Conservation (phyloP, 2,888 invertebrate genomes). For the Polymixis flavicincta region DNA sequence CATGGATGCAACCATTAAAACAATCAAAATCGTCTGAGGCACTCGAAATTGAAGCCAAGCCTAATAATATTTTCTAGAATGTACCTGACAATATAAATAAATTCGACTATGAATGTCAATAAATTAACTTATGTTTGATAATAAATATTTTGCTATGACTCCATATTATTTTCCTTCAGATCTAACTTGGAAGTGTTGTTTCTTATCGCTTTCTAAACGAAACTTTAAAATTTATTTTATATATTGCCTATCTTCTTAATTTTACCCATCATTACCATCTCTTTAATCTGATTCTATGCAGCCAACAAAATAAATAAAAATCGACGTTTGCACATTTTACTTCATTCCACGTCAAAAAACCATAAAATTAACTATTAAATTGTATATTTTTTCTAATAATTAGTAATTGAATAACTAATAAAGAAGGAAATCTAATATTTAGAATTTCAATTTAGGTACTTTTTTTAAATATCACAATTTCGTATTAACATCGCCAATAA, state of each 20-base stretch:
- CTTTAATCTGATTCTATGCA: not conserved
- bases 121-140: constrained; percentile 25
- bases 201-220: not conserved
- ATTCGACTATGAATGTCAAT: constrained; percentile 20
- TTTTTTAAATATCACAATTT: constrained; percentile 72
- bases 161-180: constrained; percentile 8
- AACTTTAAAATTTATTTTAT: not conserved
- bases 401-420: constrained; percentile 47
- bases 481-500: constrained; percentile 65
- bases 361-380: constrained; percentile 38
- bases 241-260: not conserved
- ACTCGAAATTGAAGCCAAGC: constrained; percentile 35
- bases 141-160: constrained; percentile 12
- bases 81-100: constrained; percentile 30
- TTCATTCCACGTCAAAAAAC: constrained; percentile 20
- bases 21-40: constrained; percentile 27
- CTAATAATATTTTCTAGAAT: constrained; percentile 29
- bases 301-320: constrained; percentile 13
- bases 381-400: constrained; percentile 60
- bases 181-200: not conserved
- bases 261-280: constrained; percentile 1
- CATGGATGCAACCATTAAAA: not conserved
- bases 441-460: constrained; percentile 70
- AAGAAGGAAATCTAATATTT: constrained; percentile 41
- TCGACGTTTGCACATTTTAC: not conserved